These are phyloP conservation scores for Tetranychus cinnabarinus DNA, from an alignment of 1,140 invertebrate species.

Conservation along the genomic window DNA sequence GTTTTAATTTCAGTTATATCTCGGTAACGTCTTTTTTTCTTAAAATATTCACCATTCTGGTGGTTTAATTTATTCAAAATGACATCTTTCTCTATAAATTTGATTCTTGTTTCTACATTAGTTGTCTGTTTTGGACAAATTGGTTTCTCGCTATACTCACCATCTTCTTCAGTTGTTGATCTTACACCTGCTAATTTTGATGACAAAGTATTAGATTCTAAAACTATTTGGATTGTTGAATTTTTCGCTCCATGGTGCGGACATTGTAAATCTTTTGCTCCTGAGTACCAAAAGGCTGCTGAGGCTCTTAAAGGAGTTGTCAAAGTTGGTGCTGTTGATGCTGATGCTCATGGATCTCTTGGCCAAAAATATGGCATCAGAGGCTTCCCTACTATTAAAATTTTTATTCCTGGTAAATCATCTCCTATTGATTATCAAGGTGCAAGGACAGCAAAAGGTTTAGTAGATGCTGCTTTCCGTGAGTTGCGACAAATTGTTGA, in stretches of 20 bases:
- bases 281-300: conserved; percentile 83
- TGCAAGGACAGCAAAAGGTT: conserved; percentile 50
- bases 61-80: no score
- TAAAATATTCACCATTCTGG: no score
- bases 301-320: conserved; percentile 62
- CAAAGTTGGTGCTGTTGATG: conserved; percentile 86
- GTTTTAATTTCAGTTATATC: no score
- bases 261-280: conserved; percentile 84
- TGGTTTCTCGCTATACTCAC: background rate
- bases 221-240: conserved; percentile 76
- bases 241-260: conserved; percentile 89
- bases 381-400: conserved; percentile 94
- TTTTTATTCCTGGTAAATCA: conserved; percentile 65
- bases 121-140: no score
- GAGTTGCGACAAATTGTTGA: conserved; percentile 42
- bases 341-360: conserved; percentile 63
- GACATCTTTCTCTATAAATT: no score
- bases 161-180: conserved; percentile 46
- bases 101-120: no score
- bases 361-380: conserved; percentile 37
- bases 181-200: conserved; percentile 79
- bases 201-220: conserved; percentile 49
- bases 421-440: conserved; percentile 61
- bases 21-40: no score
- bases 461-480: conserved; percentile 57